These are phyloP conservation scores for Lasiurus borealis DNA, from an alignment of 2,113 vertebrate genomes.

Conservation along the genomic window DNA sequence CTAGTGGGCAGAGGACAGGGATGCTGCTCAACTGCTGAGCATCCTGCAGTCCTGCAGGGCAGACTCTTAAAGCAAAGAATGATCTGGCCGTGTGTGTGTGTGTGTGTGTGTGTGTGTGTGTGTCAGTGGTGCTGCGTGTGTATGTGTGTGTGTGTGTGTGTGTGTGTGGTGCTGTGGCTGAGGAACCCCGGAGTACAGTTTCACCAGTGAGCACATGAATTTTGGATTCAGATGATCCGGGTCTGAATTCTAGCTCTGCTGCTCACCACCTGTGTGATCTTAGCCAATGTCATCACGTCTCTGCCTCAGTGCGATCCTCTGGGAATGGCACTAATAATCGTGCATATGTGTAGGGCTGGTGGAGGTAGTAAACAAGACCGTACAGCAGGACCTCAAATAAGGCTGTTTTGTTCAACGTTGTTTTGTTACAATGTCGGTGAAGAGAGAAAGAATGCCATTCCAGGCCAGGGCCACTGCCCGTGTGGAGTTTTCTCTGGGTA, in stretches of 20 bases:
- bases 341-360: neutral
- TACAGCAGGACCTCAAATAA: neutral
- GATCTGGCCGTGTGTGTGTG: accelerated
- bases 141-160: no score
- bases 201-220: neutral
- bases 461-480: no score
- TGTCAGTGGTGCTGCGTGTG: no score
- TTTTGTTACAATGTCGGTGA: neutral
- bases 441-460: neutral
- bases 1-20: neutral
- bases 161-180: neutral
- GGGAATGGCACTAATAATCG: neutral
- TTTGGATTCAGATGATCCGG: neutral
- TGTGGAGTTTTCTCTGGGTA: neutral
- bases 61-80: neutral
- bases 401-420: neutral
- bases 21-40: neutral
- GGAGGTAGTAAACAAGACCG: neutral
- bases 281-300: neutral
- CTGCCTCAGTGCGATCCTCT: neutral
- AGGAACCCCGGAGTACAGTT: neutral
- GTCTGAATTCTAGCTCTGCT: neutral
- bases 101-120: accelerated
- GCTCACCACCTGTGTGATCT: neutral
- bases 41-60: no score